phyloP scores from a whole-genome alignment of 2,113 vertebrate genomes.

The Pelvicachromis taeniatus region DNA sequence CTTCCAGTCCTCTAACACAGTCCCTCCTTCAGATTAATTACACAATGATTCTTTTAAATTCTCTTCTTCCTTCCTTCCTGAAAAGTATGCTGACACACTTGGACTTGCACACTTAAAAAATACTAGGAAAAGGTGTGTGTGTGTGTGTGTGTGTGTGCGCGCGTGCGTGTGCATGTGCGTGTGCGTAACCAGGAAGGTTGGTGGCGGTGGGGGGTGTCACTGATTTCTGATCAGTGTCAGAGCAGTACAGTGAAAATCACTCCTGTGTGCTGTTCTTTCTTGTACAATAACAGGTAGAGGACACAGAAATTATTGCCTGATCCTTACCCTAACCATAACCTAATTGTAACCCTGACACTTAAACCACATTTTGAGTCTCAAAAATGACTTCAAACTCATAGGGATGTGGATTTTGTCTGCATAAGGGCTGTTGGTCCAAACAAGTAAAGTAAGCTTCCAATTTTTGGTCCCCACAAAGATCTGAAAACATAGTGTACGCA shows the following conservation, averaged over 20 bases:
- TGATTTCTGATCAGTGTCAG: too few relatives aligned
- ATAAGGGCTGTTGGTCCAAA: background rate
- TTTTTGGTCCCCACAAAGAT: background rate
- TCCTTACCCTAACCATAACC: background rate
- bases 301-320: background rate
- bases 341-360: background rate
- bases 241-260: background rate
- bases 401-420: background rate
- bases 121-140: slow-evolving; percentile 13
- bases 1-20: background rate
- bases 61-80: slow-evolving; percentile 36
- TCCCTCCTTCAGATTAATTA: slow-evolving; percentile 1
- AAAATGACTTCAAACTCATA: background rate
- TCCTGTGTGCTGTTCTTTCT: too few relatives aligned
- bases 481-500: background rate
- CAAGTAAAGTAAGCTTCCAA: background rate
- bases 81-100: slow-evolving; percentile 6
- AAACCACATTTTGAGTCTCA: background rate
- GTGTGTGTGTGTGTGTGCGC: background rate
- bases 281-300: background rate
- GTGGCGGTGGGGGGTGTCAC: too few relatives aligned
- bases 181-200: background rate
- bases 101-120: background rate
- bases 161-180: background rate
- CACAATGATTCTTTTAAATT: slow-evolving; percentile 41